Percentiles rank a stretch among this genome's conserved stretches.
phyloP scores from a whole-genome alignment of 2,797 vertebrate genomes.

The Carduelis carduelis region DNA sequence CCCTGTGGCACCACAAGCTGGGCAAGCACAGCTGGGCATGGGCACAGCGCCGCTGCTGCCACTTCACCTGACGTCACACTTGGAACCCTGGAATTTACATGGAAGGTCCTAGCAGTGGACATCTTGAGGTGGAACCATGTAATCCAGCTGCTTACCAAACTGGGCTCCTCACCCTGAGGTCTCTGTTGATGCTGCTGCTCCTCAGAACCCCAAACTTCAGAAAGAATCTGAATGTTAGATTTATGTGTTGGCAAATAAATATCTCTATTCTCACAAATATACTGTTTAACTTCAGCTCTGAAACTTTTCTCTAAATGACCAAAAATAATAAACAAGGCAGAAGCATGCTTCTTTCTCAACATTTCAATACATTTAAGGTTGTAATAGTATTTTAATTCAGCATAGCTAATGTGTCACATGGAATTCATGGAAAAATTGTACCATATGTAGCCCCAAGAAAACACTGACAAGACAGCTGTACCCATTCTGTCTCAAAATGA shows the following conservation, averaged over 20 bases:
- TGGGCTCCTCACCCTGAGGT: background rate
- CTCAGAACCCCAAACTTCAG: background rate
- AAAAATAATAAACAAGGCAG: background rate
- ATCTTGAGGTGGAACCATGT: rapidly evolving
- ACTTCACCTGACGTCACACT: background rate
- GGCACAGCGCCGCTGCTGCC: rapidly evolving
- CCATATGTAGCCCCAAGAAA: background rate
- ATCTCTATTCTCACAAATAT: background rate
- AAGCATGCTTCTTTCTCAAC: background rate
- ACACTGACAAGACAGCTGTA: background rate
- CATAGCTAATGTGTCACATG: background rate
- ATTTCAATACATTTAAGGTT: background rate
- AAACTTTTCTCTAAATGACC: background rate
- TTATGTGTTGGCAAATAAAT: background rate
- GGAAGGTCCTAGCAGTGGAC: background rate
- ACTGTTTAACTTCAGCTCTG: background rate
- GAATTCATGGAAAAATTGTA: background rate
- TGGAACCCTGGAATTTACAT: background rate
- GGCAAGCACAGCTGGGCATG: background rate
- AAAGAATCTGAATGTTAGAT: background rate
- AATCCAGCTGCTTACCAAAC: background rate
- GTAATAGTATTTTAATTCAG: background rate
- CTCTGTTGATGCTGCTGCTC: background rate
- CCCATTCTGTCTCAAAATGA: background rate
- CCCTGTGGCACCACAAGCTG: rapidly evolving